Evolutionary conservation across 2,888 invertebrate species (phyloP).

Genomic region (Clitarchus hookeri): DNA sequence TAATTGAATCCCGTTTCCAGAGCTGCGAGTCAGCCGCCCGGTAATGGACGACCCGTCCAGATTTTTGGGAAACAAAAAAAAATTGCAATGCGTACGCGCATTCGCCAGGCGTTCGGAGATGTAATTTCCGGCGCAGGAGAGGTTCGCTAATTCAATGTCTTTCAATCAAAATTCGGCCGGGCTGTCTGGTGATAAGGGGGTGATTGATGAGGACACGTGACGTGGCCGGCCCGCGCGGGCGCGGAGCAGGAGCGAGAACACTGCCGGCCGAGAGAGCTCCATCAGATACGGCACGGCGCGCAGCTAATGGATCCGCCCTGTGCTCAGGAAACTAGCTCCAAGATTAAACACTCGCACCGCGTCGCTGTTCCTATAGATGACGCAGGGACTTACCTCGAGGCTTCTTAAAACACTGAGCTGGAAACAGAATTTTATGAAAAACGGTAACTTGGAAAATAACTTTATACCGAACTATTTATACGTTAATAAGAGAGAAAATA

Average conservation of each 20-base stretch:
- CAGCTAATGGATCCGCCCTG: background rate
- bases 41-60: background rate
- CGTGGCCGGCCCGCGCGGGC: too few species aligned
- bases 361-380: too few species aligned
- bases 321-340: background rate
- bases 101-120: background rate
- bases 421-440: too few species aligned
- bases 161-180: constrained; percentile 35
- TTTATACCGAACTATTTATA: too few species aligned
- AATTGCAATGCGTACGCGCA: background rate
- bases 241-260: too few species aligned
- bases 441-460: too few species aligned
- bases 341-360: too few species aligned
- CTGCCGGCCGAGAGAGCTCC: background rate
- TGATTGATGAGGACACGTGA: constrained; percentile 26
- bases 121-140: constrained; percentile 33
- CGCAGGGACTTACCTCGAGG: too few species aligned
- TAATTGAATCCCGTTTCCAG: too few species aligned
- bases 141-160: constrained; percentile 37
- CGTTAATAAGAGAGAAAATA: too few species aligned
- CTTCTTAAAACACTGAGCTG: too few species aligned
- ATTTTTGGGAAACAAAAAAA: background rate
- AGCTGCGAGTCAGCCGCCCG: too few species aligned
- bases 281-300: background rate
- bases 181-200: constrained; percentile 29